Evolutionary conservation across 2,113 vertebrate genomes (phyloP).

Genomic region (Oryzias woworae): DNA sequence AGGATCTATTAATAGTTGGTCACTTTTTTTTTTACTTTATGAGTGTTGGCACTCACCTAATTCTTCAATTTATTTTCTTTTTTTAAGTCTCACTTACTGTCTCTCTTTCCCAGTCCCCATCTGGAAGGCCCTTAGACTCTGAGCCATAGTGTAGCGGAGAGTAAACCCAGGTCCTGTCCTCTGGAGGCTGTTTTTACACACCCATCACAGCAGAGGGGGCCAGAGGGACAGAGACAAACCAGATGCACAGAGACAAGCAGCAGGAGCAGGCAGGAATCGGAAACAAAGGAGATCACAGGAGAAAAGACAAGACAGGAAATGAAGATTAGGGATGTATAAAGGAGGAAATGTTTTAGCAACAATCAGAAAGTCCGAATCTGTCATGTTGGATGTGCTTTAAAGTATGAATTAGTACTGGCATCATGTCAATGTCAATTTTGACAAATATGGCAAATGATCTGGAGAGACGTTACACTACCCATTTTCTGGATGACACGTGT

Average conservation of each 20-base stretch:
- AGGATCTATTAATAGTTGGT: slow-evolving; percentile 25
- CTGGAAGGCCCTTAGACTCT: slow-evolving; percentile 87
- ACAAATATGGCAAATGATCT: slow-evolving; percentile 16
- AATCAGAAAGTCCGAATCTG: slow-evolving; percentile 54
- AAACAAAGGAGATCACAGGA: slow-evolving; percentile 57
- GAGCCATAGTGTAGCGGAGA: slow-evolving; percentile 97
- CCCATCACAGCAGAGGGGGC: slow-evolving; percentile 83
- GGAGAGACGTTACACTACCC: slow-evolving; percentile 4
- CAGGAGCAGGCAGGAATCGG: slow-evolving; percentile 78
- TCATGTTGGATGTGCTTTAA: slow-evolving; percentile 36
- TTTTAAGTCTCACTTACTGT: slow-evolving; percentile 89
- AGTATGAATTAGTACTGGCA: slow-evolving; percentile 39
- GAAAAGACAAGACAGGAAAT: slow-evolving; percentile 76
- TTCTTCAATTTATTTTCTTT: slow-evolving; percentile 14
- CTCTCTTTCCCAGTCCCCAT: slow-evolving; percentile 90
- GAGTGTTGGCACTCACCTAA: slow-evolving; percentile 5
- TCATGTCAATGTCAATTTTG: slow-evolving; percentile 16
- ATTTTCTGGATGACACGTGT: slow-evolving; percentile 13
- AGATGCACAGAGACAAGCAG: slow-evolving; percentile 76
- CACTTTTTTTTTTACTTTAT: no score
- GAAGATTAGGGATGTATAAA: slow-evolving; percentile 76
- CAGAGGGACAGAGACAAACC: slow-evolving; percentile 77
- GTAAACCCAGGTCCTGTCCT: slow-evolving; percentile 99
- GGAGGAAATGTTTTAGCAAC: slow-evolving; percentile 69
- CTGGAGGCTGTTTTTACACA: slow-evolving; percentile 88